Base-by-base conservation (phyloP, 2,888 invertebrate genomes). In the Syritta pipiens region DNA sequence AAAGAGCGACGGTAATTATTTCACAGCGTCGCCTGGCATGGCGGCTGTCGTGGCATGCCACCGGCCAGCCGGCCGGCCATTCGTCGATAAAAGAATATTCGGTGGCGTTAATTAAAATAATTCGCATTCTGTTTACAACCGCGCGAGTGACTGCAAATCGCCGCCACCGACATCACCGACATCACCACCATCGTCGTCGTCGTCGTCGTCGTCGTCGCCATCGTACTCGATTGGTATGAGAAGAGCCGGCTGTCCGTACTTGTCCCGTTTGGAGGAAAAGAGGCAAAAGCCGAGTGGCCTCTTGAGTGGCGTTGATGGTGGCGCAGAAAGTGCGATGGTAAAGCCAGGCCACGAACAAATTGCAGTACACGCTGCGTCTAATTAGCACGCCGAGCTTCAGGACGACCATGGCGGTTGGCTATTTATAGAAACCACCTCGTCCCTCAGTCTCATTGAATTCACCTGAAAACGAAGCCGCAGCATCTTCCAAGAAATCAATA, bases 401-500 rank as follows among this genome's bases (percentile, higher is more conserved):
- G 6, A 19, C 26, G 14, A 46, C 37, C 26, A 37, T 46, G 40
- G 26, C 14, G 53, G 1, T 14, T 9, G 37, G 14, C 37, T 42
- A 57, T 57, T 40, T 42, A 19, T 42, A 40, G 37, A 48, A 35
- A 55, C 48, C 32, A 32, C 49, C 14, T 57, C 48, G 42, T 35
- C 9, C 48, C 42, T 65, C 19, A n/a, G 19, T 28, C 28, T 42
- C 20, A 5, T 28, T 10, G 63, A 67, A 65, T 60, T 65, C 71
- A 17, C 20, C 30, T 37, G 71, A 67, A 77, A 67, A 55, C 26
- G 42, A 71, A 35, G 28, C 57, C 55, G 30, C 44, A n/a, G 32
- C 40, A 51, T 69, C 79, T 79, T 79, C 79, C 62, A 37, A 68
- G 79, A 79, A 79, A 79, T 79, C 74, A 79, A 79, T 74, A 77